These are phyloP conservation scores for Scolopax mira DNA, from an alignment of 2,113 vertebrate species.

Conservation along the genomic window DNA sequence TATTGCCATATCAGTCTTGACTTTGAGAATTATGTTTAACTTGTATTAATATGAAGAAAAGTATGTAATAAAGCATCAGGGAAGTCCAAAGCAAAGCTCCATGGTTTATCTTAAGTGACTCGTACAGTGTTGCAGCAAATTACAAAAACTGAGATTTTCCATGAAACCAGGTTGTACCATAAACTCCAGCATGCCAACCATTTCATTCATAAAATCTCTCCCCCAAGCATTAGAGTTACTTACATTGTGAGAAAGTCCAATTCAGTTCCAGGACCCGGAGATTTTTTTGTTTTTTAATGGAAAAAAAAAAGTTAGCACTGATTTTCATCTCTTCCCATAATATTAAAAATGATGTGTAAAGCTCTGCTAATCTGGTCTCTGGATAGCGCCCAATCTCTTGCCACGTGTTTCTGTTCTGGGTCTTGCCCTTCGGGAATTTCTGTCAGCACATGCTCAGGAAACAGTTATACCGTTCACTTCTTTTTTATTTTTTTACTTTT, in stretches of 20 bases:
- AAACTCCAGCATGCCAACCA: neutral
- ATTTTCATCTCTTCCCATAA: slow-evolving; percentile 66
- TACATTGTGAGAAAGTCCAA: slow-evolving; percentile 39
- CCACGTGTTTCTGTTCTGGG: slow-evolving; percentile 85
- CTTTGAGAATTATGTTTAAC: neutral
- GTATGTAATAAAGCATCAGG: neutral
- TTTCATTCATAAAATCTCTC: slow-evolving; percentile 53
- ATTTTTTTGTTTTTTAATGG: neutral
- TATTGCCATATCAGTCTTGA: neutral
- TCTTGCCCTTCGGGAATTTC: slow-evolving; percentile 78
- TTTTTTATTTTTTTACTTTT: no score
- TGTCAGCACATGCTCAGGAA: slow-evolving; percentile 93
- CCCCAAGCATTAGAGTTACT: neutral
- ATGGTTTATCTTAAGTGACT: neutral
- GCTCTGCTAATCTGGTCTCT: slow-evolving; percentile 77
- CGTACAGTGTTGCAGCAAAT: neutral
- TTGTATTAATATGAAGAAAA: neutral
- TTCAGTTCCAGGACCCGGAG: slow-evolving; percentile 40
- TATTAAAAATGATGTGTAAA: slow-evolving; percentile 73
- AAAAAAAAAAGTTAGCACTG: slow-evolving; percentile 5
- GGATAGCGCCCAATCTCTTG: slow-evolving; percentile 72
- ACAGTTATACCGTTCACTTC: slow-evolving; percentile 86
- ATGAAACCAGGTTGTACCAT: neutral
- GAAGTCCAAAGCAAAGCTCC: neutral
- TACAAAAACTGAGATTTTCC: neutral